Evolutionary conservation across 2,113 vertebrate genomes (phyloP).

Genomic region (Scytalopus superciliaris): DNA sequence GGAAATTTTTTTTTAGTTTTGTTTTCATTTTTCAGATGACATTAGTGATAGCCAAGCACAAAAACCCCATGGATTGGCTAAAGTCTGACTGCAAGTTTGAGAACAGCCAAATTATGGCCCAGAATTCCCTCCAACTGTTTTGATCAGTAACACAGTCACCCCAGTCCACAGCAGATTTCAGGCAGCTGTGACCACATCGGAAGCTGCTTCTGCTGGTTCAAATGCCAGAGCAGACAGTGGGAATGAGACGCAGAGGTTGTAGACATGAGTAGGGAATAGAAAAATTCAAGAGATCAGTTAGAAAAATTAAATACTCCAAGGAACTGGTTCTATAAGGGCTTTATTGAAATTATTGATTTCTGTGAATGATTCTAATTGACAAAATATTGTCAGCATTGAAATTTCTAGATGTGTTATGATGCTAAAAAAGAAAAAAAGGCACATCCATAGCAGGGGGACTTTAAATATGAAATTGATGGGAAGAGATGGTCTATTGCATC

Average conservation of each 20-base stretch:
- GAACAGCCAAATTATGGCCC: background rate
- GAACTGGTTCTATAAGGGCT: background rate
- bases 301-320: background rate
- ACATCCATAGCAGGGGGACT: rapidly evolving
- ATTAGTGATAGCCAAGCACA: background rate
- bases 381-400: background rate
- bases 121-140: background rate
- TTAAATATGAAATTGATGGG: background rate
- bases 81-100: background rate
- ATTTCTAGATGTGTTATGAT: background rate
- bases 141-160: background rate
- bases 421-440: background rate
- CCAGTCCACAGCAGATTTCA: background rate
- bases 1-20: rapidly evolving
- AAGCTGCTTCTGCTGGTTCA: background rate
- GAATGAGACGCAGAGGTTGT: background rate
- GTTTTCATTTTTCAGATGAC: background rate
- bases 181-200: background rate
- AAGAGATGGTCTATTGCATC: background rate
- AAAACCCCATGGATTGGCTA: background rate
- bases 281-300: background rate
- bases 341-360: background rate
- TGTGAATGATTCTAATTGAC: background rate
- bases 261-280: background rate
- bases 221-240: background rate